A percentile compares a stretch with the other conserved stretches of the same genome.
Conservation (phyloP, 1,140 invertebrate species). For the Pygmarrhopalites habei region DNA sequence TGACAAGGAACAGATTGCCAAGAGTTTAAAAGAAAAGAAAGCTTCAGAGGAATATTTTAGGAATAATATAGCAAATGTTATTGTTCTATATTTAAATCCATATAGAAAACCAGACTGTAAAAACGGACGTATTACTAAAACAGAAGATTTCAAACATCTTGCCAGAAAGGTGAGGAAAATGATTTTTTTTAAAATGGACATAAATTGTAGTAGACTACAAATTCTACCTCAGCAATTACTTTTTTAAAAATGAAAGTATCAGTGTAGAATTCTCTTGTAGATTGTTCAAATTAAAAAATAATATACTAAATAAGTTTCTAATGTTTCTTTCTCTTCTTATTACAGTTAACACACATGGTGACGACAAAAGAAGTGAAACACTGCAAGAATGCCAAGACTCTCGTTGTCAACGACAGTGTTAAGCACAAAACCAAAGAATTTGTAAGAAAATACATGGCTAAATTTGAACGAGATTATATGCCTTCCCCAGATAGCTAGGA, state of each 20-base stretch:
- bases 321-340: conserved; percentile 44
- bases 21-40: conserved; percentile 21
- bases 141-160: conserved; percentile 91
- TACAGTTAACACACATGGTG: conserved; percentile 91
- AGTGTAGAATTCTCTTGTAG: no score
- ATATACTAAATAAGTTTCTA: no score
- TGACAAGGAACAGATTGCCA: conserved; percentile 1
- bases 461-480: conserved; percentile 52
- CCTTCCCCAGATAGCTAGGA: conserved; percentile 28
- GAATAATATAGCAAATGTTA: conserved; percentile 76
- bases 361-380: conserved; percentile 92
- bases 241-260: no score
- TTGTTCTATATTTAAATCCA: conserved; percentile 83
- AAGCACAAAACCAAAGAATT: conserved; percentile 89
- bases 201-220: no score
- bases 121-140: conserved; percentile 73
- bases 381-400: conserved; percentile 74
- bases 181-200: neutral
- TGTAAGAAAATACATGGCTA: conserved; percentile 91
- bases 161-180: conserved; percentile 74
- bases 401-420: conserved; percentile 85
- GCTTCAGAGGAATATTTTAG: conserved; percentile 72
- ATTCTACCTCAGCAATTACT: no score
- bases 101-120: conserved; percentile 78
- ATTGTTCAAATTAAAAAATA: no score